Evolutionary conservation across 1,140 invertebrate species (phyloP).

Genomic region (Orchesella cincta): DNA sequence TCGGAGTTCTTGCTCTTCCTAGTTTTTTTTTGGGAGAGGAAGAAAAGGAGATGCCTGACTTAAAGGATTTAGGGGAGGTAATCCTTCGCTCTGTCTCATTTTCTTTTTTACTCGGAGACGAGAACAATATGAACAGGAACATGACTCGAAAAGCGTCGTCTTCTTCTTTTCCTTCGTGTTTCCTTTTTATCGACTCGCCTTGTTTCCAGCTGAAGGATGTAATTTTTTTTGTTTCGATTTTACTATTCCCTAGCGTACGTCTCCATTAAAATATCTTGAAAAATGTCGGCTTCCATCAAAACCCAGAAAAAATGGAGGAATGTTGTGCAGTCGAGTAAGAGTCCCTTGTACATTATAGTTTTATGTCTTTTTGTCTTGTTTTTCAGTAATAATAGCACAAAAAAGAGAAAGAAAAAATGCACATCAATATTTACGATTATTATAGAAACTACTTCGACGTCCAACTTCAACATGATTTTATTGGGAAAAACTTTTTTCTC

Average conservation of each 20-base stretch:
- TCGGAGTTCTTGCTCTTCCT: conserved; percentile 20
- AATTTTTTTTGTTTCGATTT: background rate
- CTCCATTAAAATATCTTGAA: background rate
- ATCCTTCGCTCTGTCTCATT: conserved; percentile 20
- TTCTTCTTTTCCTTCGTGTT: background rate
- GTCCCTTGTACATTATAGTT: background rate
- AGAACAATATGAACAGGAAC: background rate
- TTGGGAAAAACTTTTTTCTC: too few relatives aligned
- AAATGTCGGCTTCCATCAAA: background rate
- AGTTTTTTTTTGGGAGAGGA: background rate
- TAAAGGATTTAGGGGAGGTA: conserved; percentile 21
- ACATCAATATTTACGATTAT: conserved; percentile 21
- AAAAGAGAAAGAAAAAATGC: background rate
- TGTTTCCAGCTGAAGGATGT: background rate
- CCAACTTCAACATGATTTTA: background rate
- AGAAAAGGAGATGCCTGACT: conserved; percentile 21
- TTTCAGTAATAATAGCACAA: background rate
- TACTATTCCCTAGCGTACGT: too few relatives aligned
- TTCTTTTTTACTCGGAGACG: background rate
- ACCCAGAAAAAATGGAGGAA: background rate
- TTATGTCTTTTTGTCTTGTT: background rate
- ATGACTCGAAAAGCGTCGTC: background rate
- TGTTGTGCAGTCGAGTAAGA: background rate
- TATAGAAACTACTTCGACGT: background rate
- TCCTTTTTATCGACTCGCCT: background rate